phyloP scores from a whole-genome alignment of 2,888 invertebrate species.

The Aromia moschata region DNA sequence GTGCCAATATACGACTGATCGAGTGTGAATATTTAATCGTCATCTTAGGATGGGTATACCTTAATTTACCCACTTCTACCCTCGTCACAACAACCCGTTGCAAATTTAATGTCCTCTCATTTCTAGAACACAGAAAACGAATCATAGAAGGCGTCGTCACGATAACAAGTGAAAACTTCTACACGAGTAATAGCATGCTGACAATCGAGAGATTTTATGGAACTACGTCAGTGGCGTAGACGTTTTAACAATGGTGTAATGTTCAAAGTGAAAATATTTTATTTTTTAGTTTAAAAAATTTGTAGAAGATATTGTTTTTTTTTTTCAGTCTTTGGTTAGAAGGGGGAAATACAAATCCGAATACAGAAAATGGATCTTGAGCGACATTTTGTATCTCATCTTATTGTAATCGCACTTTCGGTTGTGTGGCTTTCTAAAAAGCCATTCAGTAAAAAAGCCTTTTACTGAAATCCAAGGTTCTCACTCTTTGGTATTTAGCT shows the following conservation, averaged over 20 bases:
- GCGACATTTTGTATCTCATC: too few species aligned
- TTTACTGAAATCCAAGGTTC: too few species aligned
- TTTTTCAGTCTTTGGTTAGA: too few species aligned
- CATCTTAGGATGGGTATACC: not conserved
- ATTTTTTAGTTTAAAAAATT: not conserved
- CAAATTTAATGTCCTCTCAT: conserved; percentile 7
- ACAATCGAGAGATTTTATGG: conserved; percentile 4
- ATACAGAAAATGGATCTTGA: too few species aligned
- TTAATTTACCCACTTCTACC: not conserved
- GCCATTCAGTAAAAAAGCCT: too few species aligned
- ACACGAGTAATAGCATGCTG: not conserved
- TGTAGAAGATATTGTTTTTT: not conserved
- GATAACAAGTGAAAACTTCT: conserved; percentile 3
- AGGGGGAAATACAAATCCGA: too few species aligned
- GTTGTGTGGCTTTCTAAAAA: too few species aligned
- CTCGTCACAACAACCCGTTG: not conserved
- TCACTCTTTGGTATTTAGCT: too few species aligned
- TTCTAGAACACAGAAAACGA: conserved; percentile 1
- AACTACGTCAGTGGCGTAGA: too few species aligned
- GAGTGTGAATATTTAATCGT: conserved; percentile 3
- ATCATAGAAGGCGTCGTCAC: not conserved
- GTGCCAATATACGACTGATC: too few species aligned
- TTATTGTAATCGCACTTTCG: too few species aligned
- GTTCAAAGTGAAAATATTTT: not conserved
- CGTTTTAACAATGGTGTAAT: too few species aligned